A percentile compares a stretch with the other conserved stretches of the same genome.
phyloP scores from a whole-genome alignment of 2,797 vertebrate species.

The Helostoma temminkii region DNA sequence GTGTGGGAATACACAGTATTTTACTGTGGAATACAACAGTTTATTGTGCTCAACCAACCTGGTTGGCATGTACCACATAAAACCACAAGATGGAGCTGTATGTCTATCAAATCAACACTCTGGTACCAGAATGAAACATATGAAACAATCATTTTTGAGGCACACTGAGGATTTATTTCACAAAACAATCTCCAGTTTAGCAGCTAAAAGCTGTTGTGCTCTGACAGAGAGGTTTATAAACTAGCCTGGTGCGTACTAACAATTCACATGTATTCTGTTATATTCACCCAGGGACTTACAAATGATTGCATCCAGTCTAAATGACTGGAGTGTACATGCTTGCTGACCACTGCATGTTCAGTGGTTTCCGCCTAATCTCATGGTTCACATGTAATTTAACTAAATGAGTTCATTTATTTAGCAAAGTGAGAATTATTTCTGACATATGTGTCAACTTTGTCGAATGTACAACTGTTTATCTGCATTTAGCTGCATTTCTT shows the following conservation, averaged over 20 bases:
- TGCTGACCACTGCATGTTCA: neutral
- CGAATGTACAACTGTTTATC: no score
- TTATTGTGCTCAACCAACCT: no score
- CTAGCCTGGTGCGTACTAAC: constrained; percentile 36
- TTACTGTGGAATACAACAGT: no score
- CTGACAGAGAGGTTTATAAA: constrained; percentile 14
- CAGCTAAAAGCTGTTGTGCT: neutral
- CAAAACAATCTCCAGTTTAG: neutral
- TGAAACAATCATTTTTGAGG: neutral
- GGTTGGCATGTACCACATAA: no score
- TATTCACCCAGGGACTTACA: constrained; percentile 15
- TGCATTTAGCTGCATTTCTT: neutral
- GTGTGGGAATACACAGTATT: no score
- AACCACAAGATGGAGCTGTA: constrained; percentile 55
- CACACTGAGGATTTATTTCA: neutral
- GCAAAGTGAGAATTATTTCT: no score
- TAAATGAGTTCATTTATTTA: no score
- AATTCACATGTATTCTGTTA: constrained; percentile 28
- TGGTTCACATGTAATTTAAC: no score
- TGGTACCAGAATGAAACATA: neutral
- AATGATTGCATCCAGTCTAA: constrained; percentile 8
- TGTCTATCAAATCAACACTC: neutral
- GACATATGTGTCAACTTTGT: neutral
- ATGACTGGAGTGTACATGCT: neutral
- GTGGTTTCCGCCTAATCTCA: neutral